phyloP scores from a whole-genome alignment of 2,888 invertebrate genomes.

The Drosophila subquinaria region DNA sequence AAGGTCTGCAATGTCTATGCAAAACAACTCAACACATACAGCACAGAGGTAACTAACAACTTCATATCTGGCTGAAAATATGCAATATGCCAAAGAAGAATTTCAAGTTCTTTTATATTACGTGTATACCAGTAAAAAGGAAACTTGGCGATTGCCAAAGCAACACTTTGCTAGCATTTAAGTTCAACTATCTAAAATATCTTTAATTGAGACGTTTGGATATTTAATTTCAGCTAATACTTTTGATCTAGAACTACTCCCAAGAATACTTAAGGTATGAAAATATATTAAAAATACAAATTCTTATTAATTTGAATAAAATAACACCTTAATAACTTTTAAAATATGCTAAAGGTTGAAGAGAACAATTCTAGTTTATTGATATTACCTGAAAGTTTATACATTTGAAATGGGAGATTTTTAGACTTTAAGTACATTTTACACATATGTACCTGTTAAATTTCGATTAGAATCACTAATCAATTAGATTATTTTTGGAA shows the following conservation, averaged over 20 bases:
- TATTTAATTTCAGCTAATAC: neutral
- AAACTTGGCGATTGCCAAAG: neutral
- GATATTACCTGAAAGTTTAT: too few species aligned
- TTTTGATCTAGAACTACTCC: neutral
- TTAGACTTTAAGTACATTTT: too few species aligned
- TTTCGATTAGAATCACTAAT: too few species aligned
- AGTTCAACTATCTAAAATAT: neutral
- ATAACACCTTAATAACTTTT: too few species aligned
- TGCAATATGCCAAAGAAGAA: constrained; percentile 12
- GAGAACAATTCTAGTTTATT: too few species aligned
- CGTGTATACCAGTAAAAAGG: neutral
- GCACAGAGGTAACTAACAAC: constrained; percentile 8
- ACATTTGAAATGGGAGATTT: too few species aligned
- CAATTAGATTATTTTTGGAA: too few species aligned
- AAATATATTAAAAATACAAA: neutral
- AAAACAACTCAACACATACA: constrained; percentile 38
- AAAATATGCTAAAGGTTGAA: too few species aligned
- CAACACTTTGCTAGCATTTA: neutral
- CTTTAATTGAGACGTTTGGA: neutral
- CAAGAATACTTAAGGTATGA: neutral
- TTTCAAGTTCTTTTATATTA: constrained; percentile 20
- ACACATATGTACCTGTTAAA: too few species aligned
- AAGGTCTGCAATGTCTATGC: constrained; percentile 74
- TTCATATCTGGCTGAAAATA: constrained; percentile 22
- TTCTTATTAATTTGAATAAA: too few species aligned